Evolutionary conservation across 2,797 vertebrate genomes (phyloP).

Genomic region (Sylvilagus floridanus): DNA sequence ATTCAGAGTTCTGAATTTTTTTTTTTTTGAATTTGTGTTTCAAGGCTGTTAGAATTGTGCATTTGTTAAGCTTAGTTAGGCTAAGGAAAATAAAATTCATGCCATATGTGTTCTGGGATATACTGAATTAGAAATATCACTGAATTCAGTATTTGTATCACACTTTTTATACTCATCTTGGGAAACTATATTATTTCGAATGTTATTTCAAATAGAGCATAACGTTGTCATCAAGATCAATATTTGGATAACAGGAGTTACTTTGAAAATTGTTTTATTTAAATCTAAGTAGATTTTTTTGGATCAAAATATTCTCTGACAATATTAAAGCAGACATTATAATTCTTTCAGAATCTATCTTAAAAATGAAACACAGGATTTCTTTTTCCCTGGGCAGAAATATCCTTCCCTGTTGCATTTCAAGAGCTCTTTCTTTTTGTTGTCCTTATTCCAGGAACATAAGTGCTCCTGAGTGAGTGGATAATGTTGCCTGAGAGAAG

Average conservation of each 20-base stretch:
- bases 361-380: constrained; percentile 55
- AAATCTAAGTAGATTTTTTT: neutral
- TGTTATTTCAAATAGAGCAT: neutral
- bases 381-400: constrained; percentile 56
- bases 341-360: constrained; percentile 2
- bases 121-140: neutral
- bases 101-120: neutral
- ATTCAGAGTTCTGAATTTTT: neutral
- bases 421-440: constrained; percentile 70
- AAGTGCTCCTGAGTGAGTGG: constrained; percentile 70
- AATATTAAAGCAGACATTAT: constrained; percentile 1
- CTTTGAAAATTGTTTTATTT: constrained; percentile 54
- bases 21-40: neutral
- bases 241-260: neutral
- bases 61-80: constrained; percentile 31
- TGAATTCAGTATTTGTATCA: neutral
- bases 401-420: constrained; percentile 65
- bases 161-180: neutral
- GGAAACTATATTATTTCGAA: neutral
- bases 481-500: constrained; percentile 70
- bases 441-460: constrained; percentile 78
- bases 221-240: neutral
- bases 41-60: neutral
- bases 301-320: neutral
- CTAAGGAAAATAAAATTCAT: neutral